A percentile compares a stretch with the other conserved stretches of the same genome.
Conservation (phyloP, 2,888 invertebrate genomes). For the Eremobia ochroleuca region DNA sequence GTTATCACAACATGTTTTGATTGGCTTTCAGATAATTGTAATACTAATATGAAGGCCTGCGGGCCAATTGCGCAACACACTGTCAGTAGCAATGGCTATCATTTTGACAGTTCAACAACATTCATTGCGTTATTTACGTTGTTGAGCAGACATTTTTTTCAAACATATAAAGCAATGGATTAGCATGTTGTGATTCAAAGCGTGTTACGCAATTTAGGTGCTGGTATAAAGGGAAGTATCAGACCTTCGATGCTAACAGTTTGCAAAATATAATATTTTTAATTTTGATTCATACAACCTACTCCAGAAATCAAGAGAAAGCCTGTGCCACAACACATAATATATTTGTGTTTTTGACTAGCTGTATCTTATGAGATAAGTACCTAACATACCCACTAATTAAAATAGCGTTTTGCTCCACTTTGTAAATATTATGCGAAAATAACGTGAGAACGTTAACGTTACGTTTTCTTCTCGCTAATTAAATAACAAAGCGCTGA, state of each 20-base stretch:
- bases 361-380: background rate
- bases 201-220: background rate
- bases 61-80: background rate
- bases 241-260: background rate
- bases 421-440: constrained; percentile 18
- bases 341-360: background rate
- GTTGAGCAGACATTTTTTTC: background rate
- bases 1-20: constrained; percentile 2
- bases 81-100: background rate
- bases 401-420: constrained; percentile 4
- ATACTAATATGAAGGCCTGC: background rate
- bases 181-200: background rate
- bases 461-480: constrained; percentile 26
- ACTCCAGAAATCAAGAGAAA: background rate
- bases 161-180: background rate
- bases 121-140: background rate
- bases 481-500: constrained; percentile 46
- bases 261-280: background rate
- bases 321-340: background rate
- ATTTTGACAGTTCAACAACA: background rate
- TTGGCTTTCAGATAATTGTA: background rate
- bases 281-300: background rate
- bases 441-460: constrained; percentile 41
- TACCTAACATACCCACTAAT: constrained; percentile 6
- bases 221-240: background rate